Conservation (phyloP, 2,113 vertebrate species). For the Probosciger aterrimus region DNA sequence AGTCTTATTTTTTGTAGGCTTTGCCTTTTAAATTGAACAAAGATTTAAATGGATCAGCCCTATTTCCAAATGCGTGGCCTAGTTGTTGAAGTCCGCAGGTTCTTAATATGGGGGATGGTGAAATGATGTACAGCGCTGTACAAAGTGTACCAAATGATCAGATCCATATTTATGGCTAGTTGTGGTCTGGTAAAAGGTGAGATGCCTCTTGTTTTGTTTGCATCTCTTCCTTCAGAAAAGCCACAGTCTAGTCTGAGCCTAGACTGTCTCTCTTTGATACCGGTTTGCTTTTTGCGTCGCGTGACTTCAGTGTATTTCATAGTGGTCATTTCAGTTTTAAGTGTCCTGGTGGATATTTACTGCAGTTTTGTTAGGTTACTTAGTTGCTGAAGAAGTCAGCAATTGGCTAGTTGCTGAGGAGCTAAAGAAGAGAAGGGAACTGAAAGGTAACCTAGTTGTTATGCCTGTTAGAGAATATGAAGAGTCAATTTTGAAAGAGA, state of each 20-base stretch:
- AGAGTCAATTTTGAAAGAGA: background rate
- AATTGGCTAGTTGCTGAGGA: background rate
- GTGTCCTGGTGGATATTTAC: background rate
- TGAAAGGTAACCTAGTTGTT: background rate
- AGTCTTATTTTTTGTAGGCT: background rate
- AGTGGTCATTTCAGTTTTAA: background rate
- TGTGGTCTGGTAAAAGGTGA: background rate
- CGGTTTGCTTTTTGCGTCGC: background rate
- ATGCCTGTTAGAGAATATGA: background rate
- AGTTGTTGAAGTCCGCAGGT: background rate
- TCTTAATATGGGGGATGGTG: background rate
- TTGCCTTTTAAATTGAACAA: background rate
- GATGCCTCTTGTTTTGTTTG: background rate
- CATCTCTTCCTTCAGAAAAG: background rate
- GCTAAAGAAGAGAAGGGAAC: background rate
- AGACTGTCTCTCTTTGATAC: background rate
- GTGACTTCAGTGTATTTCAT: background rate
- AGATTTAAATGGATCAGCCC: background rate
- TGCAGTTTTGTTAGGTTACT: background rate
- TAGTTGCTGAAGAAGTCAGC: background rate
- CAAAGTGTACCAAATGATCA: fast-evolving
- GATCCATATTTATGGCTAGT: background rate
- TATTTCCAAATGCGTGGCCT: background rate
- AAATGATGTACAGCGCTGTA: background rate
- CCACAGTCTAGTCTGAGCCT: background rate